Conservation (phyloP, 2,113 vertebrate genomes). For the Athene noctua region DNA sequence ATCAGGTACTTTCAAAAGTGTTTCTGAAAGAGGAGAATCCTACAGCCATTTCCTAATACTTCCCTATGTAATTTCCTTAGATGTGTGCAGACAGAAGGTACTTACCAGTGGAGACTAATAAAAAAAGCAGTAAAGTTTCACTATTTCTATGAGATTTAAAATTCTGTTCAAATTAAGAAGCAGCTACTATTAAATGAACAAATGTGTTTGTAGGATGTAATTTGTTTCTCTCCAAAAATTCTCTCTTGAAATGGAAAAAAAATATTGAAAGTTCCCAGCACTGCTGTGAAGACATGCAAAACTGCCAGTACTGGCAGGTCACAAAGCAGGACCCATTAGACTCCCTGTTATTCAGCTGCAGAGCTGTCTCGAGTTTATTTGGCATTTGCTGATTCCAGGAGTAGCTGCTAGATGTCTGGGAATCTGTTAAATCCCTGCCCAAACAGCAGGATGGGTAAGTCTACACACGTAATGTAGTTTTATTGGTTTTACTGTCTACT, state of each 20-base stretch:
- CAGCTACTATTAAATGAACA: background rate
- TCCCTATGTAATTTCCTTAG: background rate
- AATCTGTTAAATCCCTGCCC: slow-evolving; percentile 47
- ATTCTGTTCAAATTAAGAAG: background rate
- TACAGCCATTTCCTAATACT: background rate
- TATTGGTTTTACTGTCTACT: slow-evolving; percentile 4
- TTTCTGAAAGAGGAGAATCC: background rate
- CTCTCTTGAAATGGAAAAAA: slow-evolving; percentile 4
- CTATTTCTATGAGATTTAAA: background rate
- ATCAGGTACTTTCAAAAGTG: background rate
- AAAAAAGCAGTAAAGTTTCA: background rate
- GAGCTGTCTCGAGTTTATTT: background rate
- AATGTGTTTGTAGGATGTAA: background rate
- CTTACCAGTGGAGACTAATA: background rate
- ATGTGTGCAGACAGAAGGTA: background rate
- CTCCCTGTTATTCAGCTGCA: background rate
- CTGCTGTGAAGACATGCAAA: background rate
- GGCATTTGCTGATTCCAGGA: slow-evolving; percentile 1
- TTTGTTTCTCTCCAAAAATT: background rate
- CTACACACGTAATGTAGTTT: slow-evolving; percentile 11
- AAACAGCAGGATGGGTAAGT: slow-evolving; percentile 31
- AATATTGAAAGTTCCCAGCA: background rate
- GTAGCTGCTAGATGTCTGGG: slow-evolving; percentile 44
- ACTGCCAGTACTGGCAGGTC: background rate
- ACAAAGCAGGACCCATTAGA: background rate